phyloP scores from a whole-genome alignment of 2,888 invertebrate species.

The Geophilus truncorum region DNA sequence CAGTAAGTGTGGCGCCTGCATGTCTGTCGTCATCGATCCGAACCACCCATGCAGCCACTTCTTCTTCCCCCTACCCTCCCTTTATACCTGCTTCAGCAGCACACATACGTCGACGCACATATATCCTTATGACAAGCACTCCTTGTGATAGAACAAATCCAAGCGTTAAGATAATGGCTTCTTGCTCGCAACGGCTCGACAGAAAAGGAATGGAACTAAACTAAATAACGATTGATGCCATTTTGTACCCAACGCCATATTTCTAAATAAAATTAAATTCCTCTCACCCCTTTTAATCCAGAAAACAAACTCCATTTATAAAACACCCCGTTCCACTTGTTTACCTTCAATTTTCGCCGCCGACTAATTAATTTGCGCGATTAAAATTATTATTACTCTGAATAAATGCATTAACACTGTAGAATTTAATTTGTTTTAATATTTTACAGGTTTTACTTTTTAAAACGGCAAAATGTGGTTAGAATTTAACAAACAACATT shows the following conservation, averaged over 20 bases:
- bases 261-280: neutral
- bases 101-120: conserved; percentile 10
- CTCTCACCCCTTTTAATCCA: no score
- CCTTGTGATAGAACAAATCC: conserved; percentile 1
- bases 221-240: conserved; percentile 7
- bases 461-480: neutral
- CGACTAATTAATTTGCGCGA: no score
- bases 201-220: neutral
- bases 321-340: neutral
- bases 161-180: conserved; percentile 17
- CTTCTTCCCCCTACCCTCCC: neutral
- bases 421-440: no score
- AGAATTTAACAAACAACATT: neutral
- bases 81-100: neutral
- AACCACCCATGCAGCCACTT: conserved; percentile 14
- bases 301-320: neutral
- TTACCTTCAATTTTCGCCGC: neutral
- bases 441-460: no score
- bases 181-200: neutral
- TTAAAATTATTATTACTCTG: no score
- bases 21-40: conserved; percentile 10
- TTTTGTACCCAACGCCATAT: neutral
- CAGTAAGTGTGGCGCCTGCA: neutral
- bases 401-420: no score
- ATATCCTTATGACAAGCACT: conserved; percentile 17